A percentile compares a stretch with the other conserved stretches of the same genome.
phyloP scores from a whole-genome alignment of 2,113 vertebrate species.

The Hassar affinis region DNA sequence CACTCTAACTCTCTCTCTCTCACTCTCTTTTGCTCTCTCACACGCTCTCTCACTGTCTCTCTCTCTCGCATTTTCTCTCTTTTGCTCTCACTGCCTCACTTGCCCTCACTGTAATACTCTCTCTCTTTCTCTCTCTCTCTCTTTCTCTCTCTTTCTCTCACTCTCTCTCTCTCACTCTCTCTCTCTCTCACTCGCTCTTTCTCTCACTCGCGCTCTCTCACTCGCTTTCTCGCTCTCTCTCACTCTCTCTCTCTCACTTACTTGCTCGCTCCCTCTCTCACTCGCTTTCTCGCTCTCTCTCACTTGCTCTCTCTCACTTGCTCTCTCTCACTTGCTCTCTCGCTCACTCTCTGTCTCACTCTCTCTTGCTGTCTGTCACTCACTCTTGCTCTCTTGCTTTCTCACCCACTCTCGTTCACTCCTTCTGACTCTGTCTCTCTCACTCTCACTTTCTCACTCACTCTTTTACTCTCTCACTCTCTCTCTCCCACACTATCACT shows the following conservation, averaged over 20 bases:
- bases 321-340: too few relatives aligned
- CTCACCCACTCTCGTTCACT: too few relatives aligned
- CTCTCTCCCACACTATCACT: not conserved
- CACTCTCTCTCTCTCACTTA: not conserved
- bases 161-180: too few relatives aligned
- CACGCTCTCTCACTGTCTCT: too few relatives aligned
- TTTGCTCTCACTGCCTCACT: too few relatives aligned
- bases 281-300: not conserved
- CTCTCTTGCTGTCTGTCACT: not conserved
- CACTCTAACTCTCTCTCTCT: too few relatives aligned
- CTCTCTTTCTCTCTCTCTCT: not conserved
- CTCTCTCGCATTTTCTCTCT: too few relatives aligned
- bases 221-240: not conserved
- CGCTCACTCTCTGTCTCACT: not conserved
- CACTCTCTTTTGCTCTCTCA: too few relatives aligned
- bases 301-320: not conserved
- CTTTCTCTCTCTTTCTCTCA: too few relatives aligned
- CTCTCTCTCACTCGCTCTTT: too few relatives aligned
- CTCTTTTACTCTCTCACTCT: not conserved
- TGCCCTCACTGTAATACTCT: too few relatives aligned
- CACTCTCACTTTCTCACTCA: not conserved
- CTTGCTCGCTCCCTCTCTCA: not conserved
- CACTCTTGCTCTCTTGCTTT: not conserved
- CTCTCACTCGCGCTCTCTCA: too few relatives aligned
- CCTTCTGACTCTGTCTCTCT: not conserved